Conservation (phyloP, 2,113 vertebrate species). For the Accipiter virgatus region DNA sequence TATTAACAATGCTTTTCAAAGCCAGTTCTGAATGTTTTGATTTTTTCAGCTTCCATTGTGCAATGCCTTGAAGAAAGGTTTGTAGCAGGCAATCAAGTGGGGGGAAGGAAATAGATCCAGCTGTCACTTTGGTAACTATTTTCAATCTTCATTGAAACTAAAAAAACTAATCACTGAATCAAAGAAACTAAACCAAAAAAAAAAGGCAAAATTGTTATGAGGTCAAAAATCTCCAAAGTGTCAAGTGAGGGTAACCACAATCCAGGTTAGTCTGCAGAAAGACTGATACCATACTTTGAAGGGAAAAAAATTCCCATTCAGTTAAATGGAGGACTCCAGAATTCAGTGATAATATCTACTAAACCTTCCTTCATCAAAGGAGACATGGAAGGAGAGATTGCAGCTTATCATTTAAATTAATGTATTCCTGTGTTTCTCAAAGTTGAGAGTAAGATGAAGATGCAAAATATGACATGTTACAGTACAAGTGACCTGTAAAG, state of each 20-base stretch:
- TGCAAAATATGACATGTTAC: neutral
- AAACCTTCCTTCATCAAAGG: neutral
- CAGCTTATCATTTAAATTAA: neutral
- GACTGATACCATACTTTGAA: rapidly evolving
- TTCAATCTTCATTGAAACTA: neutral
- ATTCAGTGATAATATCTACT: neutral
- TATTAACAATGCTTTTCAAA: neutral
- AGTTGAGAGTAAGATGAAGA: neutral
- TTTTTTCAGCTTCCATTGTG: neutral
- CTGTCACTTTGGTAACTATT: neutral
- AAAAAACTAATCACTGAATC: neutral
- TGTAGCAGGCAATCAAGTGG: neutral
- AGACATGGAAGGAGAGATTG: neutral
- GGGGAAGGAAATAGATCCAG: neutral
- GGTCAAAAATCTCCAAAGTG: neutral
- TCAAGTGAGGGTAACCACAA: neutral
- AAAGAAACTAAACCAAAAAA: neutral
- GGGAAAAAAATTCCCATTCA: neutral
- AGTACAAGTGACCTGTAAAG: neutral
- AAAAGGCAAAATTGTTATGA: neutral
- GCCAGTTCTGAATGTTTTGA: neutral
- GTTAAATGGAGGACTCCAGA: neutral
- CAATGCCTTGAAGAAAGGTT: neutral
- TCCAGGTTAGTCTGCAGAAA: neutral
- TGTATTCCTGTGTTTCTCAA: neutral